phyloP scores from a whole-genome alignment of 2,113 vertebrate species.

The Cryptoleucopteryx plumbea region DNA sequence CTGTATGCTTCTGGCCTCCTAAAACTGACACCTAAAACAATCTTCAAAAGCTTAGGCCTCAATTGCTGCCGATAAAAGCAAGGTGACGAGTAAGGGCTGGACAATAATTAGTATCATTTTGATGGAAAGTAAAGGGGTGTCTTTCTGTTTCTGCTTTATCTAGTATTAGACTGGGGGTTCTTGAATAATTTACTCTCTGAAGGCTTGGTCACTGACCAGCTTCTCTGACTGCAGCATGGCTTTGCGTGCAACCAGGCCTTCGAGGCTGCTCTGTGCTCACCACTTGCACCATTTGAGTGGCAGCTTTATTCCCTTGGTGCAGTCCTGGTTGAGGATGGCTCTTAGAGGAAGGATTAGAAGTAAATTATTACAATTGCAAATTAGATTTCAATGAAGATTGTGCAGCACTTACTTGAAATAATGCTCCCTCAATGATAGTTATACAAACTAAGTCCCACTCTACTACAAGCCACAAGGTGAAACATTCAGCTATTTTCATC shows the following conservation, averaged over 20 bases:
- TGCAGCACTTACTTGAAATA: neutral
- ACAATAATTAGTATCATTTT: neutral
- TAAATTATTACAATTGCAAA: neutral
- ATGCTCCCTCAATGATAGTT: neutral
- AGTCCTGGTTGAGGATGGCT: neutral
- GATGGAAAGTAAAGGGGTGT: neutral
- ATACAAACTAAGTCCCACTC: neutral
- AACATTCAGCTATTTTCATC: neutral
- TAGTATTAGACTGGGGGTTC: neutral
- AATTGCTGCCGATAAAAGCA: neutral
- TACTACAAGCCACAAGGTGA: neutral
- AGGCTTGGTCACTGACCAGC: neutral
- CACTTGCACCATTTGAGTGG: neutral
- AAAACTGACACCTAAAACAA: neutral
- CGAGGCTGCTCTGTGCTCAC: neutral
- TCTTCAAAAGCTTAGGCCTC: neutral
- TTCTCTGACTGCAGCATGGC: neutral
- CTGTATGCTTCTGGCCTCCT: neutral
- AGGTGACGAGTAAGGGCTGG: neutral
- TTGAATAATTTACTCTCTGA: neutral
- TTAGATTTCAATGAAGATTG: neutral
- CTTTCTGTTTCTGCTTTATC: neutral
- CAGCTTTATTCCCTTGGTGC: neutral
- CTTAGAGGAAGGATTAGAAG: neutral
- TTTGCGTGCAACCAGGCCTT: neutral